phyloP scores from a whole-genome alignment of 2,797 vertebrate genomes.

The Hozukius guyotensis region DNA sequence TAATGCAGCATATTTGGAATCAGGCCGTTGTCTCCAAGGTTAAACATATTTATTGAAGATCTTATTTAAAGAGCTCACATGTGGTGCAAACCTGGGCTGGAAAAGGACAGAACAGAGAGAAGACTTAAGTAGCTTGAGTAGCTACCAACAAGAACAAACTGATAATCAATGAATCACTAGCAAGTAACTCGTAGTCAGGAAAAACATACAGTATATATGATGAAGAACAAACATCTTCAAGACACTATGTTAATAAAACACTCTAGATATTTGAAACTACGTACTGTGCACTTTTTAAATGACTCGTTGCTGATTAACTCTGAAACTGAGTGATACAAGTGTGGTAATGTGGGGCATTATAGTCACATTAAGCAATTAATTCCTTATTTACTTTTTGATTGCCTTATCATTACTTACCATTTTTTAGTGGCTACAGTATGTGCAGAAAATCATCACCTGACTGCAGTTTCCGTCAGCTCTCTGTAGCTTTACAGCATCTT shows the following conservation, averaged over 20 bases:
- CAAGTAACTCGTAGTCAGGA: neutral
- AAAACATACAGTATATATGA: neutral
- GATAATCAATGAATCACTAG: neutral
- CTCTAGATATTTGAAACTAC: neutral
- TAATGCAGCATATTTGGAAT: constrained; percentile 29
- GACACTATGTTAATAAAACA: neutral
- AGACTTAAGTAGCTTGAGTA: neutral
- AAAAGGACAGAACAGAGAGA: constrained; percentile 1
- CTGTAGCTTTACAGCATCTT: neutral
- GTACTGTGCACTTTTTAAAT: neutral
- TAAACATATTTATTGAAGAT: constrained; percentile 19
- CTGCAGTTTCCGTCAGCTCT: neutral
- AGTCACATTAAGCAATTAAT: neutral
- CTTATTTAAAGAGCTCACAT: constrained; percentile 25
- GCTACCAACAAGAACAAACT: neutral
- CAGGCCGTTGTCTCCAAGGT: constrained; percentile 27
- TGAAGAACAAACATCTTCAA: constrained; percentile 1
- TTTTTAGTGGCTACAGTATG: neutral
- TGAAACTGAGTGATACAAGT: neutral
- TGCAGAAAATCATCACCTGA: neutral
- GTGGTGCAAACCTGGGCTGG: constrained; percentile 36
- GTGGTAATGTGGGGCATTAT: neutral
- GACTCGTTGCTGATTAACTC: neutral
- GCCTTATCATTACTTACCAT: neutral
- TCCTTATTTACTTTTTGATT: neutral